phyloP scores from a whole-genome alignment of 2,888 invertebrate species.

The Oeneis ivallda region DNA sequence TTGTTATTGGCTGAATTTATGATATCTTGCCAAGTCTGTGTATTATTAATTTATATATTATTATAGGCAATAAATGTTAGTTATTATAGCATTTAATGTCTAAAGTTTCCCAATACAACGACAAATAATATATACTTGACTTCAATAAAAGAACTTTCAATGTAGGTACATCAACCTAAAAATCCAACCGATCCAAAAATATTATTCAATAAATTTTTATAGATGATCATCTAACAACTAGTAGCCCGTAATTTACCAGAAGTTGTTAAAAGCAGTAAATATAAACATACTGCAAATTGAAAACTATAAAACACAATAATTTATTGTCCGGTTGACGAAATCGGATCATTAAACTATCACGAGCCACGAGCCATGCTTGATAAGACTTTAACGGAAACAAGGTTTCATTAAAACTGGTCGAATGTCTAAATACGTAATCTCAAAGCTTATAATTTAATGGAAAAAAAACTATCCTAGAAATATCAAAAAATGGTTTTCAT shows the following conservation, averaged over 20 bases:
- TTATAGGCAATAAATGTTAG: too few species aligned
- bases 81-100: too few species aligned
- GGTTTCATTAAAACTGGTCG: not conserved
- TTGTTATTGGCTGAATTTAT: too few species aligned
- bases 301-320: conserved; percentile 9
- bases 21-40: too few species aligned
- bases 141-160: too few species aligned
- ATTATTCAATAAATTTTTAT: not conserved
- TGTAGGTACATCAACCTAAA: too few species aligned
- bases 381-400: not conserved
- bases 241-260: not conserved
- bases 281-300: not conserved
- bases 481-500: too few species aligned
- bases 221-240: not conserved
- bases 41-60: too few species aligned
- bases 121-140: too few species aligned
- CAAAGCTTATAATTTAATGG: not conserved
- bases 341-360: not conserved
- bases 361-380: not conserved
- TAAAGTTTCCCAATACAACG: too few species aligned
- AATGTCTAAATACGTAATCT: not conserved
- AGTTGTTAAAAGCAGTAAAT: not conserved
- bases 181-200: too few species aligned
- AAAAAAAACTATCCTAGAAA: not conserved
- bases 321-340: conserved; percentile 6